phyloP scores from a whole-genome alignment of 2,888 invertebrate genomes.

The Drosophila parthenogenetica region DNA sequence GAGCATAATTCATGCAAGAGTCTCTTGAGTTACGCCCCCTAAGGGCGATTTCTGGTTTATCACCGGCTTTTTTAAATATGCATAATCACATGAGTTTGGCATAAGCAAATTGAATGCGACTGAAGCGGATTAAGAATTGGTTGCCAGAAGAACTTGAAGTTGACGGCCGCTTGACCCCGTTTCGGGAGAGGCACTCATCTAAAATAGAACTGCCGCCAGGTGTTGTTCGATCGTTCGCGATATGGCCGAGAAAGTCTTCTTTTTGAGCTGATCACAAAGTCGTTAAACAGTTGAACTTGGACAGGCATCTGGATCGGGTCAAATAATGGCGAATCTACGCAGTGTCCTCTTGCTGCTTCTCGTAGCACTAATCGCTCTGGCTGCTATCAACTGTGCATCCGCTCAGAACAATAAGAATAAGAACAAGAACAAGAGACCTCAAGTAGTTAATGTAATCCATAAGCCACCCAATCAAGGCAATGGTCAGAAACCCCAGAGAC shows the following conservation, averaged over 20 bases:
- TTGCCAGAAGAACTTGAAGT: constrained; percentile 29
- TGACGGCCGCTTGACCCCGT: constrained; percentile 62
- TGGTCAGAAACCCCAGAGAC: constrained; percentile 33
- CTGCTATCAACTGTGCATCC: constrained; percentile 34
- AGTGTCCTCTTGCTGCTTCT: constrained; percentile 48
- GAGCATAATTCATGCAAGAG: constrained; percentile 22
- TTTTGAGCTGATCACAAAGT: constrained; percentile 33
- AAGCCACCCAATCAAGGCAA: constrained; percentile 42
- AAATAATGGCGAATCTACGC: constrained; percentile 57
- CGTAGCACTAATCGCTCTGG: constrained; percentile 47
- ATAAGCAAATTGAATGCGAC: constrained; percentile 40
- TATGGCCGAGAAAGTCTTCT: constrained; percentile 72
- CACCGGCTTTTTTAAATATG: constrained; percentile 60
- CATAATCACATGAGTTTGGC: constrained; percentile 42
- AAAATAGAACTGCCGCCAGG: constrained; percentile 57
- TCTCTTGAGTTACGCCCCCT: constrained; percentile 23
- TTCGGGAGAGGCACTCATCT: constrained; percentile 37
- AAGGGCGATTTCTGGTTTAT: constrained; percentile 20
- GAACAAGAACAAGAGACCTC: constrained; percentile 48
- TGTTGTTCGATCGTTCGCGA: constrained; percentile 57
- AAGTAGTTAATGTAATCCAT: constrained; percentile 13
- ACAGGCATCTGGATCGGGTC: constrained; percentile 38
- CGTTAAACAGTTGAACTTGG: constrained; percentile 54
- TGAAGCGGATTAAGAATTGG: constrained; percentile 23
- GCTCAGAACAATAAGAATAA: constrained; percentile 50